Evolutionary conservation across 2,888 invertebrate genomes (phyloP).

Genomic region (Nasonia oneida): DNA sequence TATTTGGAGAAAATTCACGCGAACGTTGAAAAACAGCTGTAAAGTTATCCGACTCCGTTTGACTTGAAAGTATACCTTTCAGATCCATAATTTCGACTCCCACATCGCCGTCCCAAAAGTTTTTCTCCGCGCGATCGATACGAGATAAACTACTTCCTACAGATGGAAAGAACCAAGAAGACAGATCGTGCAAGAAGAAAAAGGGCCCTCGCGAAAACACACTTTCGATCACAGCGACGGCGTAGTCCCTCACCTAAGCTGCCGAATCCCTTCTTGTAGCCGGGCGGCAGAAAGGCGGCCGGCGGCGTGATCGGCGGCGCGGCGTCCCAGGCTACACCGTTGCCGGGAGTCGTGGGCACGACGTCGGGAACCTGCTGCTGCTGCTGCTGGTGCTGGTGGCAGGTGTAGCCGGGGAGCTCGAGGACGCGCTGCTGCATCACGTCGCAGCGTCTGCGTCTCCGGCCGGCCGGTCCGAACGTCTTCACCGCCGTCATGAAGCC

Average conservation of each 20-base stretch:
- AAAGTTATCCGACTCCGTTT: neutral
- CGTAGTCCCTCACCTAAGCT: constrained; percentile 70
- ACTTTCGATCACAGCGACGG: neutral
- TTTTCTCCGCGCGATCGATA: neutral
- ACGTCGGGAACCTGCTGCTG: constrained; percentile 80
- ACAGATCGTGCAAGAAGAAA: neutral
- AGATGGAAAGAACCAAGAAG: neutral
- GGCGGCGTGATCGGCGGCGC: constrained; percentile 86
- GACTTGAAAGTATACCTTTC: neutral
- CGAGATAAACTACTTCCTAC: no score
- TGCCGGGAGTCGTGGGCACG: constrained; percentile 77
- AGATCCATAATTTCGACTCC: neutral
- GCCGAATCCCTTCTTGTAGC: constrained; percentile 80
- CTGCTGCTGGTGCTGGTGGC: constrained; percentile 58
- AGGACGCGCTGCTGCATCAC: constrained; percentile 82
- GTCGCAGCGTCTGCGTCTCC: constrained; percentile 83
- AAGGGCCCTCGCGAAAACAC: neutral
- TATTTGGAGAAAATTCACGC: neutral
- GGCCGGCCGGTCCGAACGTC: constrained; percentile 83
- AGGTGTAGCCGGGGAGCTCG: constrained; percentile 71
- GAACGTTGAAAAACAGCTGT: no score
- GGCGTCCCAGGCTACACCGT: constrained; percentile 78
- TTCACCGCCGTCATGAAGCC: constrained; percentile 83
- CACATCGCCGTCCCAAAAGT: neutral
- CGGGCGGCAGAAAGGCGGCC: constrained; percentile 84